These are phyloP conservation scores for Lepidotrigona ventralis DNA, from an alignment of 1,140 invertebrate species.

Conservation along the genomic window DNA sequence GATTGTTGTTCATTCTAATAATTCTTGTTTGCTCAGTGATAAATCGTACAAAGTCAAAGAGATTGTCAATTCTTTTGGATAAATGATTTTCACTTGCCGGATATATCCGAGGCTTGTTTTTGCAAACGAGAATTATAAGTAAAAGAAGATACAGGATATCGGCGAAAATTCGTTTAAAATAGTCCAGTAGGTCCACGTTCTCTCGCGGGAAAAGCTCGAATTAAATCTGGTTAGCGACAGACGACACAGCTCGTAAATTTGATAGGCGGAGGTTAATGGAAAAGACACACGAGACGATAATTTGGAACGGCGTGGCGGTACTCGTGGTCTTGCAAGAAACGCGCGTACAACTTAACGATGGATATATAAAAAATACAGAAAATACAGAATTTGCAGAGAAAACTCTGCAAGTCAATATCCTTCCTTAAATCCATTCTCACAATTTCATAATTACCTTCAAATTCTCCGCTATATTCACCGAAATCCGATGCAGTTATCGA, in stretches of 20 bases:
- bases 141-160: not conserved
- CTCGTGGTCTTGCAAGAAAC: slow-evolving; percentile 12
- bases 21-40: not conserved
- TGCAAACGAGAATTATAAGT: not conserved
- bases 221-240: slow-evolving; percentile 31
- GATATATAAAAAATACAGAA: slow-evolving; percentile 22
- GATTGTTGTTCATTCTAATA: slow-evolving; percentile 1
- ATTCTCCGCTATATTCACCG: not conserved
- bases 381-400: not conserved
- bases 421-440: not conserved
- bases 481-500: not conserved
- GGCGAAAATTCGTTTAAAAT: not conserved
- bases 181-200: not conserved
- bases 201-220: slow-evolving; percentile 7
- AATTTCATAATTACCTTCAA: not conserved
- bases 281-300: slow-evolving; percentile 37
- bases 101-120: not conserved
- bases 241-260: slow-evolving; percentile 14
- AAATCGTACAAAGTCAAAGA: not conserved
- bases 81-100: not conserved
- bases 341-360: not conserved
- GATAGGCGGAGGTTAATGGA: slow-evolving; percentile 29
- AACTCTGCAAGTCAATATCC: not conserved
- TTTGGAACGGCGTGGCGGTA: slow-evolving; percentile 11
- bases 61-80: not conserved